phyloP scores from a whole-genome alignment of 35 echinoderm and acorn worm genomes.

The Heliocidaris erythrogramma region DNA sequence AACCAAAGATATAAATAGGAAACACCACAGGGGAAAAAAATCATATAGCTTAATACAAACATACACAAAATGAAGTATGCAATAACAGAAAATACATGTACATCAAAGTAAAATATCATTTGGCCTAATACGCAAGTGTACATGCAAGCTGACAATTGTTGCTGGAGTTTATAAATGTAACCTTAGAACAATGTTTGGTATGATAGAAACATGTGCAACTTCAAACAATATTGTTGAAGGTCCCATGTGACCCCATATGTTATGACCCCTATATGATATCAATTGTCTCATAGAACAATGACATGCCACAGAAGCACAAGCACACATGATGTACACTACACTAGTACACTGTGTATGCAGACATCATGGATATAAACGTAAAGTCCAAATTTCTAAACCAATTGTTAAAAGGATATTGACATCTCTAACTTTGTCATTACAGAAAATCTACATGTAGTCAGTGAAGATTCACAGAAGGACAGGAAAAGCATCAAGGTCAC shows the following conservation, averaged over 20 bases:
- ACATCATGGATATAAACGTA: background rate
- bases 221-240: background rate
- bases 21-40: no score
- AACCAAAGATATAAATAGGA: no score
- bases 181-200: background rate
- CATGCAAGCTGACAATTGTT: no score
- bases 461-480: background rate
- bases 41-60: no score
- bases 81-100: no score
- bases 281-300: background rate
- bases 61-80: no score
- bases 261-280: background rate
- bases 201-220: background rate
- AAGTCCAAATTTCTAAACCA: slow-evolving; percentile 10
- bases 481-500: background rate
- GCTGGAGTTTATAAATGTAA: no score
- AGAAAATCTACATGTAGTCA: background rate
- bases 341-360: background rate
- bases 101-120: no score
- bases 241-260: background rate
- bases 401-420: slow-evolving; percentile 1
- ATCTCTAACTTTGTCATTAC: background rate
- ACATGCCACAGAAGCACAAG: background rate
- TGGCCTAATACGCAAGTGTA: no score
- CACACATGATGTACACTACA: background rate